phyloP scores from a whole-genome alignment of 1,140 invertebrate genomes.

The Pseudomyrmex gracilis region DNA sequence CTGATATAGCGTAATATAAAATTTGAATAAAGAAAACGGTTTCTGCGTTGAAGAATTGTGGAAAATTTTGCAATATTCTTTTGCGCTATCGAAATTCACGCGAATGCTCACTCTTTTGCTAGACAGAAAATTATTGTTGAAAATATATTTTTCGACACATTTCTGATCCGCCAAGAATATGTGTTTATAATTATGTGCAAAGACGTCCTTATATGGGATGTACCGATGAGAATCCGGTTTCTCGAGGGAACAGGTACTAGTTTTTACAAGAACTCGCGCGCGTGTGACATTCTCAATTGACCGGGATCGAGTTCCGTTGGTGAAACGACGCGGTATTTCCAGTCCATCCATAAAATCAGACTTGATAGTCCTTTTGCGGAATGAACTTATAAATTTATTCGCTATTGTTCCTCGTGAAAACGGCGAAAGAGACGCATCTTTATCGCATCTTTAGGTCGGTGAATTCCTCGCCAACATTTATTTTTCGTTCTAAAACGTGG shows the following conservation, averaged over 20 bases:
- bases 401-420: constrained; percentile 41
- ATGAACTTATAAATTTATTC: constrained; percentile 30
- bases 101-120: too few species aligned
- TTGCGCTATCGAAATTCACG: too few species aligned
- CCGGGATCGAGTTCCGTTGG: constrained; percentile 32
- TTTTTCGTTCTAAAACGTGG: not conserved
- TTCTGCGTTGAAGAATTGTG: too few species aligned
- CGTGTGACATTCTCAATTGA: constrained; percentile 24
- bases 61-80: too few species aligned
- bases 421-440: not conserved
- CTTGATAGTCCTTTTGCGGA: not conserved
- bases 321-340: not conserved
- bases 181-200: constrained; percentile 28
- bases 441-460: not conserved
- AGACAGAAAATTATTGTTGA: not conserved
- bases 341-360: not conserved
- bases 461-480: not conserved
- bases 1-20: not conserved
- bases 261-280: constrained; percentile 36
- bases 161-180: not conserved
- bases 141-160: not conserved
- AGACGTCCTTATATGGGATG: constrained; percentile 13
- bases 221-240: constrained; percentile 48
- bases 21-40: too few species aligned
- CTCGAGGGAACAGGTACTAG: constrained; percentile 30